These are phyloP conservation scores for Ceratothoa steindachneri DNA, from an alignment of 2,888 invertebrate genomes.

Conservation along the genomic window DNA sequence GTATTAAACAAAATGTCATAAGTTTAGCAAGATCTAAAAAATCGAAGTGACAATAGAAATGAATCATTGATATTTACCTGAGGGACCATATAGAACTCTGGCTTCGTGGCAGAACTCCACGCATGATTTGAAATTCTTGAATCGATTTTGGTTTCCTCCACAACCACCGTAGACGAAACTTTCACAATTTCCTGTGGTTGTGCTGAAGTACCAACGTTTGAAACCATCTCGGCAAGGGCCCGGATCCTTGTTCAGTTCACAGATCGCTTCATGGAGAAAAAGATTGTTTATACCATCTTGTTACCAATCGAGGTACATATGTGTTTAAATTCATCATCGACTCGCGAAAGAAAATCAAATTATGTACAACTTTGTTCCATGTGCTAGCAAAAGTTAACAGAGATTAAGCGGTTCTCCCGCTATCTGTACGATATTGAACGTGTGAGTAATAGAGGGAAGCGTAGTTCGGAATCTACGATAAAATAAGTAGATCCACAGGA, in stretches of 20 bases:
- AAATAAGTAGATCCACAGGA: no score
- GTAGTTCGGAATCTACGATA: no score
- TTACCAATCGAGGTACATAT: neutral
- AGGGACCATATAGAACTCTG: neutral
- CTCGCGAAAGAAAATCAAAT: neutral
- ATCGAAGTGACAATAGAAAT: no score
- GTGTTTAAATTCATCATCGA: neutral
- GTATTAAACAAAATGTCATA: no score
- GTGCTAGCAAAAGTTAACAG: no score
- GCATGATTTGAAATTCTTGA: neutral
- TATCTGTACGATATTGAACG: no score
- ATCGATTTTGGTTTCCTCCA: conserved; percentile 77
- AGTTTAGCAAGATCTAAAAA: no score
- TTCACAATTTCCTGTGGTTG: conserved; percentile 63
- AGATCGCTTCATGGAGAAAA: conserved; percentile 59
- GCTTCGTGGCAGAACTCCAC: neutral
- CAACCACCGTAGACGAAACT: conserved; percentile 77
- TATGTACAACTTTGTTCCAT: no score
- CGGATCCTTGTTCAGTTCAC: conserved; percentile 63
- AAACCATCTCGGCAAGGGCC: conserved; percentile 67
- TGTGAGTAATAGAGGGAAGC: no score
- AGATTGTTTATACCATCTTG: no score
- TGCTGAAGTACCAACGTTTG: conserved; percentile 70
- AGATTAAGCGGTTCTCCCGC: no score
- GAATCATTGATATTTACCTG: no score